These are phyloP conservation scores for Euborellia annulipes DNA, from an alignment of 1,140 invertebrate genomes.

Conservation along the genomic window DNA sequence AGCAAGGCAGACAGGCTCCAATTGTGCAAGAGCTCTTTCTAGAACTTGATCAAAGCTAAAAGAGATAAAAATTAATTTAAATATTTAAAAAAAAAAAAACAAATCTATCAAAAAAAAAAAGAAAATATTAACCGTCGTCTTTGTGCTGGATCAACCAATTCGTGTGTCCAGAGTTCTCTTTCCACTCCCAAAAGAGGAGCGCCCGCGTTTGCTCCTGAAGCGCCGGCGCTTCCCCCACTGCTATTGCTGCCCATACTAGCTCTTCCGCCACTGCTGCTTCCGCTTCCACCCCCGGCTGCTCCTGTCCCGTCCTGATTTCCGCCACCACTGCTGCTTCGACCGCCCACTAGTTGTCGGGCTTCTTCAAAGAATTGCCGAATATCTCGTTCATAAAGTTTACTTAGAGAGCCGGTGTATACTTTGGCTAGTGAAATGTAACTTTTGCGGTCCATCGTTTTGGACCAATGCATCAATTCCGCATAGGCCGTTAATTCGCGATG, in stretches of 20 bases:
- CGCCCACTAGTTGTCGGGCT: conserved; percentile 34
- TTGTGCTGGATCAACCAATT: conserved; percentile 33
- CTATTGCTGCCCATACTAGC: too few relatives aligned
- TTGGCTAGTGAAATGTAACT: conserved; percentile 63
- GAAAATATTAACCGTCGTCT: conserved; percentile 21
- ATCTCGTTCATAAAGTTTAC: conserved; percentile 73
- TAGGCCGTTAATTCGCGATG: conserved; percentile 73
- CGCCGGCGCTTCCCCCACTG: too few relatives aligned
- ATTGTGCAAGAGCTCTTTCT: conserved; percentile 66
- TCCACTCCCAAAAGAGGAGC: conserved; percentile 40
- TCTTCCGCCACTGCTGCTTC: too few relatives aligned
- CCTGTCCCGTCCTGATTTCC: conserved; percentile 18
- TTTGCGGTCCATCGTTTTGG: conserved; percentile 67
- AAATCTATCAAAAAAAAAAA: too few relatives aligned
- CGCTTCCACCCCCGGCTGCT: conserved; percentile 18
- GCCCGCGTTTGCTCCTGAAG: too few relatives aligned
- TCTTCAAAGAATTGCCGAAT: conserved; percentile 63
- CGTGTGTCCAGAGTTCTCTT: conserved; percentile 36
- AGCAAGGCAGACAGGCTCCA: conserved; percentile 81
- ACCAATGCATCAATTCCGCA: conserved; percentile 79
- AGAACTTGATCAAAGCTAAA: conserved; percentile 49
- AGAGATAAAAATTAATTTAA: too few relatives aligned
- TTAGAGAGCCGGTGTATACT: conserved; percentile 61
- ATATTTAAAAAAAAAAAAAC: too few relatives aligned
- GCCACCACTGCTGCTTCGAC: too few relatives aligned